Base-by-base conservation (phyloP, 2,797 vertebrate genomes). In the Falco rusticolus region DNA sequence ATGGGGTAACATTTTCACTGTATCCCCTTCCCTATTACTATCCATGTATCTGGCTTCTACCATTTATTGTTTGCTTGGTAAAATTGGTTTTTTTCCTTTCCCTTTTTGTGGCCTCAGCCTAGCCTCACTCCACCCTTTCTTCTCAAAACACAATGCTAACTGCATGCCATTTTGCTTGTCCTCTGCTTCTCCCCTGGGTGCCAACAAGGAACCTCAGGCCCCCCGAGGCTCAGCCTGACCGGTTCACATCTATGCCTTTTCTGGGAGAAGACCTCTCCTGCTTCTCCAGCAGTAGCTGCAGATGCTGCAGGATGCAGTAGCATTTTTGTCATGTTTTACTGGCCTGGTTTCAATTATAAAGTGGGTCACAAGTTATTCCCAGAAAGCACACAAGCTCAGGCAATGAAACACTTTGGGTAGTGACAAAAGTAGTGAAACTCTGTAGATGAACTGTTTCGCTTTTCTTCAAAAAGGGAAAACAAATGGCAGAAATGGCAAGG, bases 301-400 rank as follows among this genome's bases (percentile, higher is more conserved):
- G 84, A 74, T 39, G n/a, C 57, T 83, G 57, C 41, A 78, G 78
- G 90, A 71, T 11, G 14, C 70, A 76, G n/a, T 11, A 9, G 22
- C 76, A 51, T 54, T 87, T 91, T 83, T 71, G 61, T 53, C 26
- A 13, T 47, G 69, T 81, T 96, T 96, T 81, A 76, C 72, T 84
- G 61, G 82, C 78, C 50, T 83, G 61, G 39, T 93, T 95, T 93
- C 86, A 89, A 7, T 84, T 93, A 63, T 43, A 89, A 95, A 95
- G 57, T 76, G 65, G 47, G 53, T 93, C 71, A 72, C 34, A 91
- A 78, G n/a, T 89, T 89, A 78, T 48, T 93, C 72, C 54, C 76
- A 89, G 84, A 89, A 87, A 95, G 75, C 45, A 89, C 54, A 87
- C 33, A 51, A 89, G 19, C 48, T 80, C 41, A 45, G 82, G 75